These are phyloP conservation scores for Styela plicata DNA, from an alignment of 23 tunicate species.

Conservation along the genomic window DNA sequence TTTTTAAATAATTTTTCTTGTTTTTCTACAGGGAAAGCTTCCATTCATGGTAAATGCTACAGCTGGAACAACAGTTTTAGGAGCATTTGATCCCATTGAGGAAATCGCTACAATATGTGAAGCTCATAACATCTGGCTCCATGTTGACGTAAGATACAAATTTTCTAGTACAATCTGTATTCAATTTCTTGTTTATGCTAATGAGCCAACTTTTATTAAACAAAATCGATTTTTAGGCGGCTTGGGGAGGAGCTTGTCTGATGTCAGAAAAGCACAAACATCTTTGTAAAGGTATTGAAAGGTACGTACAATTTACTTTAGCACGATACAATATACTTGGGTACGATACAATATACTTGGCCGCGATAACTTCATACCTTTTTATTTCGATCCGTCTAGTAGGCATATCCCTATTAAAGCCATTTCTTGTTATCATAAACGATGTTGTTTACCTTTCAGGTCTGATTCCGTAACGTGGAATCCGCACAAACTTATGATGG, in stretches of 20 bases:
- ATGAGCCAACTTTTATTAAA: background rate
- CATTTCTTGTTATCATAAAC: too few species aligned
- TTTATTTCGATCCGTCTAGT: too few species aligned
- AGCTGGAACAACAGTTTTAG: constrained; percentile 86
- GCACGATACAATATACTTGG: background rate
- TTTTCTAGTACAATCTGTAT: background rate
- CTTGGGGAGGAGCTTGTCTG: constrained; percentile 83
- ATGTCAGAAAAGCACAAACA: constrained; percentile 69
- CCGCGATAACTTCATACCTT: too few species aligned
- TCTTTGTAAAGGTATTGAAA: constrained; percentile 54
- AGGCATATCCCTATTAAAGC: too few species aligned
- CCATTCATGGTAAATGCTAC: constrained; percentile 80
- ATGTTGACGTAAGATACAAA: constrained; percentile 49
- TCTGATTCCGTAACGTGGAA: constrained; percentile 97
- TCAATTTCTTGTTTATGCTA: background rate
- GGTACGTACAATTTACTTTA: constrained; percentile 21
- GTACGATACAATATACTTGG: too few species aligned
- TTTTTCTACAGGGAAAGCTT: constrained; percentile 43
- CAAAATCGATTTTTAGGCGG: constrained; percentile 40
- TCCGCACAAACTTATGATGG: constrained; percentile 76
- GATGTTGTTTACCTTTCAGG: constrained; percentile 38
- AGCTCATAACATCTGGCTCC: constrained; percentile 75
- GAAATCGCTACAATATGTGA: constrained; percentile 70
- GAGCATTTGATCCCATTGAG: constrained; percentile 75
- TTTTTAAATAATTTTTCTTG: background rate